These are phyloP conservation scores for Portevinia maculata DNA, from an alignment of 2,888 invertebrate species.

Conservation along the genomic window DNA sequence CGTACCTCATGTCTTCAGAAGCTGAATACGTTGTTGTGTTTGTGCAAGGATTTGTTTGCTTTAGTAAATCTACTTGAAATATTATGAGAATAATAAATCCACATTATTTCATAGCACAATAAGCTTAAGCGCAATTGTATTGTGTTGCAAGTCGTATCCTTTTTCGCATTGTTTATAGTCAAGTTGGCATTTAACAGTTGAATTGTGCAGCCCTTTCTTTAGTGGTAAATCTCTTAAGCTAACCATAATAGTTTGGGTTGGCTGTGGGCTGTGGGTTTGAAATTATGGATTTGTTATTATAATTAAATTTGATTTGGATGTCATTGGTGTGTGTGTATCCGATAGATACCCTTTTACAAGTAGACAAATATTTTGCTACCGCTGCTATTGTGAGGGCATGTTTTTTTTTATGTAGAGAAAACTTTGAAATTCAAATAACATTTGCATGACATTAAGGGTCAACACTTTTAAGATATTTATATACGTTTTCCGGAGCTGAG, in stretches of 20 bases:
- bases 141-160: conserved; percentile 21
- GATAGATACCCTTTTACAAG: no score
- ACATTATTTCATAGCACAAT: conserved; percentile 55
- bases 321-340: no score
- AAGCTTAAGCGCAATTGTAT: conserved; percentile 58
- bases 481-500: no score
- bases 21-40: neutral
- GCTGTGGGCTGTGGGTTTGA: neutral
- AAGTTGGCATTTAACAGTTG: conserved; percentile 18
- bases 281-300: conserved; percentile 43
- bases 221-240: conserved; percentile 24
- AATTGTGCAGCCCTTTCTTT: conserved; percentile 3
- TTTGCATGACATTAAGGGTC: no score
- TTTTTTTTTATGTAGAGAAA: no score
- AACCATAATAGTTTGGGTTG: conserved; percentile 20
- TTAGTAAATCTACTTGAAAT: conserved; percentile 60
- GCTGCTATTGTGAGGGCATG: no score
- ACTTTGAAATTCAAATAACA: no score
- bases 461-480: no score
- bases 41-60: conserved; percentile 29
- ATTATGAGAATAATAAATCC: conserved; percentile 69
- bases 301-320: conserved; percentile 52
- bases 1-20: neutral
- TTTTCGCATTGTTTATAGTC: conserved; percentile 2
- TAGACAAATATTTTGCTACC: no score